Evolutionary conservation across 2,888 invertebrate genomes (phyloP), one percentile per base, ranked within the genome.

Genomic region (Ectemnius continuus): DNA sequence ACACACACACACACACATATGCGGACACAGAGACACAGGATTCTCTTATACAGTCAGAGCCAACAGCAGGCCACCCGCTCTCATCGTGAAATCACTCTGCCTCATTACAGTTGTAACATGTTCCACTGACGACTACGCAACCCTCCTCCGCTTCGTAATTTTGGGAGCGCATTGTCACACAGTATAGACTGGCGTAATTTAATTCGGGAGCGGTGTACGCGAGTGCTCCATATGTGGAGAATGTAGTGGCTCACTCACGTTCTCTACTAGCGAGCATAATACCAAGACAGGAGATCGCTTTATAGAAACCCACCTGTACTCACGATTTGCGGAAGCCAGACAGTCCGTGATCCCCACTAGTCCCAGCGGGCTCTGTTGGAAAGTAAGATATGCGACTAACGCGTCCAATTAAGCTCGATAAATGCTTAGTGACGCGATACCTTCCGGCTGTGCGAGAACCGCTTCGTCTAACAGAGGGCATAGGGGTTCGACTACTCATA

Each of bases 161-260:
- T 76, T 65, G 73, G 71, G 67, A 78, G 79, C 78, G 77, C 83
- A 80, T 83, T 83, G 84, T 84, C 83, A 84, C 78, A 67, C 81
- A 78, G 81, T 84, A 84, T 78, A 84, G 76, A 78, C 84, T 80
- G 75, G 72, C 83, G 80, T 84, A 84, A 84, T 84, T 84, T 84
- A 83, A 84, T 84, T 84, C 76, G 67, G 63, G 46, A 71, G 36
- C 11, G 36, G 36, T 36, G 36, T 8, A 36, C 75, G 73, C 78
- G 78, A 61, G 67, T 73, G 73, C 57, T 36, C 60, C 65, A 66
- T 67, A 59, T 45, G 69, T 60, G 23, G 66, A 75, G 70, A 70
- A 79, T 70, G 75, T 74, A 78, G 73, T 79, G 84, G 81, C 74
- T 81, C 72, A 71, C 77, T 78, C 83, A 75, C 82, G 84, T 83